Evolutionary conservation across 2,888 invertebrate species (phyloP), one percentile per base, ranked within the genome.

Genomic region (Vannuccia rotundouncinata): DNA sequence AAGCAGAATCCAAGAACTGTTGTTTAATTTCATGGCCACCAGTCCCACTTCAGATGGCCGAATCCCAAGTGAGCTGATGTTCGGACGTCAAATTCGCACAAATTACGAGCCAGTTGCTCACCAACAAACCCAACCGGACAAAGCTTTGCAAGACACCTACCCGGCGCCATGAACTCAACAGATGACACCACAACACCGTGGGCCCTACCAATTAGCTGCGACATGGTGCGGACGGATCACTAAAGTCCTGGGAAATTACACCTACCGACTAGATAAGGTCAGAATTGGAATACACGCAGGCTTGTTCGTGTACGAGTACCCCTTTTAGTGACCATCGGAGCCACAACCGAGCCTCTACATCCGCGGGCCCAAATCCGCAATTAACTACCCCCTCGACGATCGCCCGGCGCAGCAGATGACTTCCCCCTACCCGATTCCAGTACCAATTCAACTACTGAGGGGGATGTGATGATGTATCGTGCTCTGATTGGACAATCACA

Each of bases 201-300:
- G 75, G 25, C 78, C 59, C 66, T 78, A 74, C n/a, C n/a, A n/a
- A n/a, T n/a, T n/a, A 28, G 78, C 77, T 5, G 78, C 76, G 2
- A 27, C 78, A 25, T 25, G 22, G 0, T 75, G 22, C 25, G 25
- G 31, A 29, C 31, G 25, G 22, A 59, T 78, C 25, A 78, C 78
- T 22, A 78, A 78, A 77, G 75, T 78, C 1, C 66, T 78, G 28
- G 78, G 78, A 25, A 78, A 78, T 59, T 78, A 29, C 60, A 78
- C 59, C 59, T 78, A 78, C 31, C 78, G 22, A 77, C 77, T 78
- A 59, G 59, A 45, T 29, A 29, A 78, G 25, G 31, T 1, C 25
- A 78, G 28, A 27, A 25, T 29, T 78, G 78, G 78, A 78, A 75
- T 29, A 29, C 30, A 29, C 29, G 75, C 30, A 29, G 28, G 31